These are phyloP conservation scores for Pandion haliaetus DNA, from an alignment of 2,113 vertebrate genomes.

Conservation along the genomic window DNA sequence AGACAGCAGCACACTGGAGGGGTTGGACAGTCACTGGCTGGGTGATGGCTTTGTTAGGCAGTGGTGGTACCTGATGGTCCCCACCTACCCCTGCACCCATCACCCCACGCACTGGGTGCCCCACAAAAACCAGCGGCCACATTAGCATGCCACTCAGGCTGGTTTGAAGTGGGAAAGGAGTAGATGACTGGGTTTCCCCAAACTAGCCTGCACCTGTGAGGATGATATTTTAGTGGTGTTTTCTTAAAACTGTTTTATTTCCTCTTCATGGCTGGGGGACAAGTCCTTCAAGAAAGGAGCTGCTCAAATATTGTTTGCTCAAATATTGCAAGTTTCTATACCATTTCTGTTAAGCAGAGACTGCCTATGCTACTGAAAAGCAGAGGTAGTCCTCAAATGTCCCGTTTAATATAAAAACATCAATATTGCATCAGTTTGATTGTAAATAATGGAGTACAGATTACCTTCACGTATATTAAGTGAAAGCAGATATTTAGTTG, in stretches of 20 bases:
- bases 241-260: background rate
- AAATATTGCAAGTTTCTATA: background rate
- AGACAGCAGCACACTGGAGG: conserved; percentile 2
- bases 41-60: conserved; percentile 67
- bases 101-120: background rate
- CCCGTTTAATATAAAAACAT: background rate
- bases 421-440: background rate
- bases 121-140: background rate
- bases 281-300: too few relatives aligned
- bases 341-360: background rate
- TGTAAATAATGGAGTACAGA: background rate
- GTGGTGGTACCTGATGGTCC: conserved; percentile 35
- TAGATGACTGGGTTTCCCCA: background rate
- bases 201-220: background rate
- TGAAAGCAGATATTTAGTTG: background rate
- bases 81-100: background rate
- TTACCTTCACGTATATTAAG: background rate
- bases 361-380: background rate
- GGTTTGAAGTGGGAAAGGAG: background rate
- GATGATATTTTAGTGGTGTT: background rate
- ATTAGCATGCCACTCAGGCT: conserved; percentile 3
- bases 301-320: background rate
- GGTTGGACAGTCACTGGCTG: background rate
- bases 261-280: background rate
- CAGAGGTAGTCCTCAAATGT: background rate